These are phyloP conservation scores for Frankliniella fusca DNA, from an alignment of 2,888 invertebrate species.

Conservation along the genomic window DNA sequence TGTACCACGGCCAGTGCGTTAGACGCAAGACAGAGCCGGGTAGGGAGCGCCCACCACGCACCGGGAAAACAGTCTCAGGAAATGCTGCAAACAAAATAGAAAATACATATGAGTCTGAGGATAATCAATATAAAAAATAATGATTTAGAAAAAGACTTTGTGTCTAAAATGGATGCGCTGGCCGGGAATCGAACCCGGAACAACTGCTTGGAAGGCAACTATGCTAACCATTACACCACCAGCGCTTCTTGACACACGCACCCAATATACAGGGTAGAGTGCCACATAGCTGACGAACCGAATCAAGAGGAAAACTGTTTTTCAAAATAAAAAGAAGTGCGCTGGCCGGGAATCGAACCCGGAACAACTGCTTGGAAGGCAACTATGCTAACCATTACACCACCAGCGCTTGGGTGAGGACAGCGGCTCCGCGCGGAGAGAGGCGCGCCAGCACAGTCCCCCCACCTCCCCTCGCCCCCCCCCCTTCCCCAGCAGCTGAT, in stretches of 20 bases:
- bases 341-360: slow-evolving; percentile 45
- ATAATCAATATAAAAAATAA: neutral
- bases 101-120: neutral
- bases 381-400: slow-evolving; percentile 47
- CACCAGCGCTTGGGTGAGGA: slow-evolving; percentile 39
- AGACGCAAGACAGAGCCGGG: neutral
- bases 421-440: neutral
- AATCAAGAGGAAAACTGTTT: too few species aligned
- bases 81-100: neutral
- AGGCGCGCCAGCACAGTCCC: neutral
- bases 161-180: slow-evolving; percentile 39
- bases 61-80: neutral
- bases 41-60: neutral
- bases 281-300: neutral
- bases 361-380: slow-evolving; percentile 46
- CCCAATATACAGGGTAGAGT: neutral
- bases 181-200: slow-evolving; percentile 45
- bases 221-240: slow-evolving; percentile 47
- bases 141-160: too few species aligned
- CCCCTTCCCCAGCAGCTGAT: neutral
- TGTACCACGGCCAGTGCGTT: neutral
- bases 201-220: slow-evolving; percentile 46
- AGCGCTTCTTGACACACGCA: neutral
- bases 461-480: neutral
- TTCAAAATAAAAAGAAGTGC: slow-evolving; percentile 38